Percentiles rank a stretch among this genome's conserved stretches.
Evolutionary conservation across 2,113 vertebrate genomes (phyloP).

Genomic region (Amphiprion percula): DNA sequence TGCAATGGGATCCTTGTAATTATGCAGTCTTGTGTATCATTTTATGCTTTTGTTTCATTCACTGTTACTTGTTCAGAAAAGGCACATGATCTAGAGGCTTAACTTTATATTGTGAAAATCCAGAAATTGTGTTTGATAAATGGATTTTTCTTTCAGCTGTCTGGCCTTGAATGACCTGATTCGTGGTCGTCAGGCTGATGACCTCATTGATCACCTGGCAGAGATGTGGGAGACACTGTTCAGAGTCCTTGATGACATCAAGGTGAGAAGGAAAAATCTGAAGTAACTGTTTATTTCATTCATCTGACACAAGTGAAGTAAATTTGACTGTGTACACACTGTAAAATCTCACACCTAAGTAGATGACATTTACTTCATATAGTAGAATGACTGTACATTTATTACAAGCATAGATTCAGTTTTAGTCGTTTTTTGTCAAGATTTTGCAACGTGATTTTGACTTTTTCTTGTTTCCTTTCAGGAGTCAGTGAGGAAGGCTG

Average conservation of each 20-base stretch:
- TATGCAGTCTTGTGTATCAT: neutral
- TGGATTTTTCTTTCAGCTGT: slow-evolving; percentile 84
- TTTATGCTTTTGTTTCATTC: too few relatives aligned
- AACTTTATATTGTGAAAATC: neutral
- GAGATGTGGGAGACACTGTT: slow-evolving; percentile 99
- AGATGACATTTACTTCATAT: neutral
- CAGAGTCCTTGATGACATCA: slow-evolving; percentile 98
- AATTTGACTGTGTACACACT: neutral
- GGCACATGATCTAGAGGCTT: neutral
- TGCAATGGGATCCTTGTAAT: neutral
- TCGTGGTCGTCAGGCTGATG: slow-evolving; percentile 92
- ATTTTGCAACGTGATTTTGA: neutral
- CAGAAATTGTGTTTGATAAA: neutral
- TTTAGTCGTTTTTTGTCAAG: neutral
- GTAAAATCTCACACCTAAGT: neutral
- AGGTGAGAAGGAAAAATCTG: slow-evolving; percentile 83
- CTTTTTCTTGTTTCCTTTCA: slow-evolving; percentile 69
- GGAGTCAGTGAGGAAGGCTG: slow-evolving; percentile 97
- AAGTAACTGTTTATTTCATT: neutral
- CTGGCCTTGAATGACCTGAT: slow-evolving; percentile 95
- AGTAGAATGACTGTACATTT: neutral
- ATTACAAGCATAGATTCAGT: neutral
- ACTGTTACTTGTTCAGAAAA: neutral
- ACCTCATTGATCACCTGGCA: slow-evolving; percentile 92
- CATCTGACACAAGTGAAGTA: neutral